Base-by-base conservation (phyloP, 1,140 invertebrate genomes). In the Mizuhopecten yessoensis region DNA sequence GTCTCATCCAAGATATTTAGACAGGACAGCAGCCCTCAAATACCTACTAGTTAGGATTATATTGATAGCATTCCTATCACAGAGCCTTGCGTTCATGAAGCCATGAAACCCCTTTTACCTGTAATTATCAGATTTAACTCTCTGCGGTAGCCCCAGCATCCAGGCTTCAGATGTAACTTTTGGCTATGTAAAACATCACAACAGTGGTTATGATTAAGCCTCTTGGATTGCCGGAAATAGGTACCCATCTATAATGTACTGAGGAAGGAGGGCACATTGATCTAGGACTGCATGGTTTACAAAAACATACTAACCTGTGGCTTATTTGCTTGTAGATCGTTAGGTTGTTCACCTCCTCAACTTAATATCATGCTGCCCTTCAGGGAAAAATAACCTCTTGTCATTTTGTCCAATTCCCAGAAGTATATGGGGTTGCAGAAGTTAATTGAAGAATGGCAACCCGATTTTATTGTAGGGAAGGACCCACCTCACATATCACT, bases 21-120 rank as follows among this genome's bases (percentile, higher is more conserved):
- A n/a, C n/a, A 75, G 42, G 42, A 15, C 9, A 45, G 17, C 17
- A 45, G 9, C 3, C 17, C 45, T 17, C 11, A 75, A 75, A 75
- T 75, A 75, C 57, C 57, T 75, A n/a, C 23, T 75, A 75, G n/a
- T 75, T 75, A 75, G 57, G n/a, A n/a, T 29, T 75, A 3, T 75
- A 75, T 75, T 75, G 23, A 75, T 75, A 17, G 57, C 57, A 75
- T 75, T 75, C 57, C 57, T 75, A 5, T 29, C 57, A 29, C 57
- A 29, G 57, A 29, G 57, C 17, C 57, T n/a, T 75, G n/a, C 23
- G n/a, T 29, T 75, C n/a, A 29, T 29, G n/a, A 5, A 75, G 57
- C 42, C 42, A 45, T 45, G 42, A 45, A 29, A 29, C 9, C n/a
- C n/a, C 23, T 75, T 45, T 75, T 75, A 75, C 57, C n/a, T 75